These are phyloP conservation scores for Podarcis muralis DNA, from an alignment of 2,113 vertebrate species.

Conservation along the genomic window DNA sequence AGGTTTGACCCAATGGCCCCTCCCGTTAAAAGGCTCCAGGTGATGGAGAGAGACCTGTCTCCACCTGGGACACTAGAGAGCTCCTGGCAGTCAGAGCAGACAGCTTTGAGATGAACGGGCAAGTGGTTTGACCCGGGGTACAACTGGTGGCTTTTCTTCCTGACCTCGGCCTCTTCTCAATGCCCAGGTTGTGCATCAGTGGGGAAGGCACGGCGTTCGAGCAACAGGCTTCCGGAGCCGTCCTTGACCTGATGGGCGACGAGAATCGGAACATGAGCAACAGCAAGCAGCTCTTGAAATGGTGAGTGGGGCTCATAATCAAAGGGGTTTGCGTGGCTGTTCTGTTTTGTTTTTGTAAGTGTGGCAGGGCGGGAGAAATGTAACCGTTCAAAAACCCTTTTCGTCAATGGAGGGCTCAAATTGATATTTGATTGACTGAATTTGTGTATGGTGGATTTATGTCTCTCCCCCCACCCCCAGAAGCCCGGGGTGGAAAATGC, in stretches of 20 bases:
- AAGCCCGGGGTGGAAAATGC: no score
- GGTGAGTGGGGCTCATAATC: conserved; percentile 70
- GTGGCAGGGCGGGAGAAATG: neutral
- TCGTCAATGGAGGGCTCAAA: no score
- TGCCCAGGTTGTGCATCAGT: conserved; percentile 80
- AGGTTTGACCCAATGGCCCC: no score
- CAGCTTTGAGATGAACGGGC: neutral
- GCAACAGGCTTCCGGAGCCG: conserved; percentile 85
- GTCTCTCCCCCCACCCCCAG: no score
- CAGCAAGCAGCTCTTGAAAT: conserved; percentile 84
- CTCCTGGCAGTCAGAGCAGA: neutral
- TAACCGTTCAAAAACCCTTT: no score
- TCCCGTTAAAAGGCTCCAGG: accelerated
- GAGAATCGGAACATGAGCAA: conserved; percentile 79
- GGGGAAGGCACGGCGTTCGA: conserved; percentile 83
- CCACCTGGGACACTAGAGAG: neutral
- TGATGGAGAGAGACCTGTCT: accelerated
- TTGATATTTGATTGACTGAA: no score
- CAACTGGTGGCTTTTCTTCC: neutral
- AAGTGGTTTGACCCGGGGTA: neutral
- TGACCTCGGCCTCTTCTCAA: no score
- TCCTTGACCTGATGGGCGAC: conserved; percentile 91
- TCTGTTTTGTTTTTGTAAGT: neutral
- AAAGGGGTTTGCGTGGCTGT: neutral
- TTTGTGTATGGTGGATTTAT: no score